Percentiles rank a stretch among this genome's conserved stretches.
These are phyloP conservation scores for Orchesella flavescens DNA, from an alignment of 2,888 invertebrate genomes.

Conservation along the genomic window DNA sequence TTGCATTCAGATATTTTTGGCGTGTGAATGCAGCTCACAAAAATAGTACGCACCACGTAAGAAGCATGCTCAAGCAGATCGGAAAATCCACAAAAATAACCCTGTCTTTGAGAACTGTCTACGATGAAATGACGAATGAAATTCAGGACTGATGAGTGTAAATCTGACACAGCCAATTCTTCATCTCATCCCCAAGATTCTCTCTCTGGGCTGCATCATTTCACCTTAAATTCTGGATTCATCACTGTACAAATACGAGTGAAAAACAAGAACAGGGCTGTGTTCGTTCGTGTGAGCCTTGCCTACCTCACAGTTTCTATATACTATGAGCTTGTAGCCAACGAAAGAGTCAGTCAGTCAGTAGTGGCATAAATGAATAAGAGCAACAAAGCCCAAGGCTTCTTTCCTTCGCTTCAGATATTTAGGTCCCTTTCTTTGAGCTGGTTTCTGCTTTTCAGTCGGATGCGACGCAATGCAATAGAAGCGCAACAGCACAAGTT, in stretches of 20 bases:
- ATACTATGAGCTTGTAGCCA: constrained; percentile 29
- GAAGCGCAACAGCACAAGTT: constrained; percentile 14
- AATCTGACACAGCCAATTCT: neutral
- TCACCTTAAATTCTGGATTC: constrained; percentile 42
- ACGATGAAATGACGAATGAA: constrained; percentile 46
- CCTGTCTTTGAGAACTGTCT: constrained; percentile 23
- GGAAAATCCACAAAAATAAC: constrained; percentile 27
- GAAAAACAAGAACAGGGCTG: constrained; percentile 20
- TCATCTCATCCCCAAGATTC: constrained; percentile 11
- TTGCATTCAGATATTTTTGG: neutral
- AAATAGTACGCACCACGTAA: constrained; percentile 3
- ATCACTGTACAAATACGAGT: constrained; percentile 35
- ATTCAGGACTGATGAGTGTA: constrained; percentile 45
- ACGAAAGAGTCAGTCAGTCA: constrained; percentile 52
- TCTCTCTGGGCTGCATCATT: constrained; percentile 22
- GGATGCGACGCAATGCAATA: constrained; percentile 12
- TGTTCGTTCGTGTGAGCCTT: constrained; percentile 10
- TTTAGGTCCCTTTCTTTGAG: constrained; percentile 62
- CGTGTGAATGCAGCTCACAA: constrained; percentile 20
- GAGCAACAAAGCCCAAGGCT: constrained; percentile 55
- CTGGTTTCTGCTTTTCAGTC: constrained; percentile 42
- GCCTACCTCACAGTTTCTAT: constrained; percentile 47
- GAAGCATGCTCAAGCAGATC: constrained; percentile 3
- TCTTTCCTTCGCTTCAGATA: constrained; percentile 49
- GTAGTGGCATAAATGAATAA: constrained; percentile 47